These are phyloP conservation scores for Euborellia annulipes DNA, from an alignment of 1,140 invertebrate genomes.

Conservation along the genomic window DNA sequence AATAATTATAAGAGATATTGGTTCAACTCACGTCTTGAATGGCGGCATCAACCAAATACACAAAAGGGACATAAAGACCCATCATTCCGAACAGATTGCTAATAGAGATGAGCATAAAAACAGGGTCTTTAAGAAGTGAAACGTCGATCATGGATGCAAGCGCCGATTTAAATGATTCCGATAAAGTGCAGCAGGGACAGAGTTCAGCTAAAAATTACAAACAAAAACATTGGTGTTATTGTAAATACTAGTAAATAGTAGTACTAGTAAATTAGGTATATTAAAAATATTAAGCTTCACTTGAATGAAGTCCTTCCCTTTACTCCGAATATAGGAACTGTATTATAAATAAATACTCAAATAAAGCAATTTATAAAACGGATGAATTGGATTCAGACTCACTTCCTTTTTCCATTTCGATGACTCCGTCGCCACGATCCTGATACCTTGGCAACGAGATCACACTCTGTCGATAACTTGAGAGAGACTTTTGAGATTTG, in stretches of 20 bases:
- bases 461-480: conserved; percentile 70
- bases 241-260: not conserved
- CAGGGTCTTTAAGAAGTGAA: conserved; percentile 72
- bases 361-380: no score
- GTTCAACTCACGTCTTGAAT: conserved; percentile 38
- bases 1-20: no score
- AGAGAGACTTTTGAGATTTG: conserved; percentile 81
- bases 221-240: no score
- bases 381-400: no score
- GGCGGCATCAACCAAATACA: conserved; percentile 79
- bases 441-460: conserved; percentile 46
- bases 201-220: conserved; percentile 34
- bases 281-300: no score
- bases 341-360: no score
- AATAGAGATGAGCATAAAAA: conserved; percentile 83
- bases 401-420: conserved; percentile 31
- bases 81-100: conserved; percentile 91
- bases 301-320: no score
- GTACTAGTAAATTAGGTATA: no score
- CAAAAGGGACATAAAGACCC: conserved; percentile 89
- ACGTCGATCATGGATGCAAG: conserved; percentile 88
- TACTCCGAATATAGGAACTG: no score
- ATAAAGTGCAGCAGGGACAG: conserved; percentile 62
- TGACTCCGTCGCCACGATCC: conserved; percentile 41
- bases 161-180: conserved; percentile 64